These are phyloP conservation scores for Perccottus glenii DNA, from an alignment of 2,113 vertebrate species.

Conservation along the genomic window DNA sequence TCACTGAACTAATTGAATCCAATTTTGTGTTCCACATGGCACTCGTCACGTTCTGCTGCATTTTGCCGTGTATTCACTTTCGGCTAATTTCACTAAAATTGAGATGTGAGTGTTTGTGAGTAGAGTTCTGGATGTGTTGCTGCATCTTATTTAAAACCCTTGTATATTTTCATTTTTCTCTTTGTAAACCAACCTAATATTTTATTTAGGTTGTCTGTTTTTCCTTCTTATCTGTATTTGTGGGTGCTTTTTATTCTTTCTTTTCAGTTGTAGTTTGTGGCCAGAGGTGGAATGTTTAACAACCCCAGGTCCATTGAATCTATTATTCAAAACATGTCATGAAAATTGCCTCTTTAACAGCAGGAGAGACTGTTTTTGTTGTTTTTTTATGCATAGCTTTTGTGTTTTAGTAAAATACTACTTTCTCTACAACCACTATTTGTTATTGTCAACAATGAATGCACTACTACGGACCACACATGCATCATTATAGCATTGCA, in stretches of 20 bases:
- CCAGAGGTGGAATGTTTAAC: constrained; percentile 31
- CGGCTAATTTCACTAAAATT: constrained; percentile 55
- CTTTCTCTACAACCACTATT: constrained; percentile 19
- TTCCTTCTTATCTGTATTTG: constrained; percentile 16
- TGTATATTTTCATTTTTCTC: not conserved
- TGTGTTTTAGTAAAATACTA: constrained; percentile 22
- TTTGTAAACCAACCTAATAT: constrained; percentile 18
- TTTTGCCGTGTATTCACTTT: constrained; percentile 64
- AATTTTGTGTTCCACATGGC: constrained; percentile 67
- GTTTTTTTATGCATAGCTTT: constrained; percentile 20
- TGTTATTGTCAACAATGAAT: constrained; percentile 16
- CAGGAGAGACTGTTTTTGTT: constrained; percentile 33
- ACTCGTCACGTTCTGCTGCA: constrained; percentile 51
- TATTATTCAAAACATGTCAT: constrained; percentile 57
- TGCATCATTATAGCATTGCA: not conserved
- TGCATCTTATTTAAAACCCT: not conserved
- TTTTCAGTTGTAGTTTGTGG: not conserved
- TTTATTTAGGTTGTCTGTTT: not conserved
- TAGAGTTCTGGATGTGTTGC: constrained; percentile 19
- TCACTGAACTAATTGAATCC: constrained; percentile 71
- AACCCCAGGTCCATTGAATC: constrained; percentile 43
- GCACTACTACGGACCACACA: not conserved
- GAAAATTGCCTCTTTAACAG: constrained; percentile 32
- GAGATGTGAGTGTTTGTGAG: constrained; percentile 38
- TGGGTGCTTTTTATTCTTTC: constrained; percentile 8